Evolutionary conservation across 2,888 invertebrate genomes (phyloP).

Genomic region (Coenonympha glycerion): DNA sequence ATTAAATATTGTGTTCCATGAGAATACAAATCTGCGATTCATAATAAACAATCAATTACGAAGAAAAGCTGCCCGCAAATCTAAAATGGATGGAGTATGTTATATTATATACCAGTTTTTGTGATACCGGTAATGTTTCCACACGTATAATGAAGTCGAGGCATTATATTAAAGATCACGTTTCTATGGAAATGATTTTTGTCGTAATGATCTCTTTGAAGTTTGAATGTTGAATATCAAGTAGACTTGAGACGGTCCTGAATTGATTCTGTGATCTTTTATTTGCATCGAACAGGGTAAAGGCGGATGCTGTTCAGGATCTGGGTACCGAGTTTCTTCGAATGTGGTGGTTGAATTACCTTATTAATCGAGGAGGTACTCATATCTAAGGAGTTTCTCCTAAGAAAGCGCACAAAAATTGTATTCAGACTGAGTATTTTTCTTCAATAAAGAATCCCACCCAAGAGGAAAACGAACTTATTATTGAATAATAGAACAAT

Average conservation of each 20-base stretch:
- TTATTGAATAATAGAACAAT: too few species aligned
- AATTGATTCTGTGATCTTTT: constrained; percentile 53
- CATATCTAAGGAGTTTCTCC: too few species aligned
- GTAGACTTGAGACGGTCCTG: constrained; percentile 41
- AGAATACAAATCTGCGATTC: not conserved
- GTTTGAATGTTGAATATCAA: constrained; percentile 54
- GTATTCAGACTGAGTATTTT: too few species aligned
- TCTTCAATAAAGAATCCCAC: too few species aligned
- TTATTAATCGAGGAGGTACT: not conserved
- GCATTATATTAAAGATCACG: constrained; percentile 34
- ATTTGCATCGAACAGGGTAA: constrained; percentile 60
- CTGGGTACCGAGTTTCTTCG: not conserved
- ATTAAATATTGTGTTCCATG: not conserved
- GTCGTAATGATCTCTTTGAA: constrained; percentile 59
- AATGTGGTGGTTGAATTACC: not conserved
- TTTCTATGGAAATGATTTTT: constrained; percentile 47
- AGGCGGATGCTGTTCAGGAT: constrained; percentile 24
- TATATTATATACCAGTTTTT: constrained; percentile 19
- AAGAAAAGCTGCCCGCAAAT: not conserved
- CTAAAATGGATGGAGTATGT: constrained; percentile 12
- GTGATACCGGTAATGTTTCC: constrained; percentile 1
- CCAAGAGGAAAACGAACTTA: too few species aligned
- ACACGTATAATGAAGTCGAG: constrained; percentile 29
- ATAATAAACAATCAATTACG: not conserved
- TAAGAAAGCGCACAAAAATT: too few species aligned